Evolutionary conservation across 2,797 vertebrate genomes (phyloP), one percentile per base, ranked within the genome.

Genomic region (Smutsia gigantea): DNA sequence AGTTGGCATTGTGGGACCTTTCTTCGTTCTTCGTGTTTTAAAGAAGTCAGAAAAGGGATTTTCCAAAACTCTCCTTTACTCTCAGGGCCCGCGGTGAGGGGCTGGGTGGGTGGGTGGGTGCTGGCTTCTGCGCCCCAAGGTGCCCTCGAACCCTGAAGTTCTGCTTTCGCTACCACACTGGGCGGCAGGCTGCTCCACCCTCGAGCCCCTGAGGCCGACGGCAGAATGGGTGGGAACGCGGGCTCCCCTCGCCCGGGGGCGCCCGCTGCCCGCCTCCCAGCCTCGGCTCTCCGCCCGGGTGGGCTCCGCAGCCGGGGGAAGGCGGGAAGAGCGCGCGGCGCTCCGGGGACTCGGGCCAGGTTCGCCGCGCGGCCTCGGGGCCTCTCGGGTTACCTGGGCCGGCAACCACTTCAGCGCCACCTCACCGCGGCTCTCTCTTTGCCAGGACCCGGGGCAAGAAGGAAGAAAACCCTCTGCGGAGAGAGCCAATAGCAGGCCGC

Each of bases 341-440:
- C 46, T 46, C 9, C 46, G 10, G 46, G 46, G 46, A 11, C 46
- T 46, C 46, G 46, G 4, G 91, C 74, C 96, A 90, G 95, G 72
- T 96, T 97, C 27, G 94, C 29, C 39, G 49, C 82, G 42, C 74
- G 53, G 61, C 42, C 46, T 25, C 63, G 1, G n/a, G 11, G 63
- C 15, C 92, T 19, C 92, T 66, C 77, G 37, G 97, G 97, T 92
- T 98, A 98, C 98, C 98, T 98, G 98, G 98, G 98, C 98, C n/a
- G 84, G 94, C 93, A 6, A 64, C 96, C 98, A 98, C 98, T 98
- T 98, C 98, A 98, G 97, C 96, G 97, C 98, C 98, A 98, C 98
- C 96, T 98, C 98, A 98, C 93, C 98, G 74, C 92, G 87, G 95
- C 97, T 92, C 59, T 94, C 94, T 90, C 0, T 93, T 2, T 1